A percentile compares a stretch with the other conserved stretches of the same genome.
Conservation (phyloP, 2,888 invertebrate species). For the Orchesellides sinensis region DNA sequence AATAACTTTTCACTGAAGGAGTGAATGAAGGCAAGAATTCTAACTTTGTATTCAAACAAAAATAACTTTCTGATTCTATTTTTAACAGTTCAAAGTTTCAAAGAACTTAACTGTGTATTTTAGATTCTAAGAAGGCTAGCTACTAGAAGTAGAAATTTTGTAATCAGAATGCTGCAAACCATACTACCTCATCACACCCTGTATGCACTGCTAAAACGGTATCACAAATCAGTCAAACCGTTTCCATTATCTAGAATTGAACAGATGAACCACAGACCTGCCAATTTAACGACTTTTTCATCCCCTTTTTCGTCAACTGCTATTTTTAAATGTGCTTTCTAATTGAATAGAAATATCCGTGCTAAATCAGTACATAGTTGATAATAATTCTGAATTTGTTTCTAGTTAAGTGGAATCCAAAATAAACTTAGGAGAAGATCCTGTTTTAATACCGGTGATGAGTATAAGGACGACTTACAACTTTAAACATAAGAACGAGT, state of each 20-base stretch:
- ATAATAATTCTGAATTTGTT: background rate
- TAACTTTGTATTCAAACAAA: slow-evolving; percentile 36
- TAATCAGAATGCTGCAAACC: slow-evolving; percentile 20
- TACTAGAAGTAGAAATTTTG: slow-evolving; percentile 16
- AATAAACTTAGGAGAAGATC: too few relatives aligned
- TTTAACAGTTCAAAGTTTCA: slow-evolving; percentile 54
- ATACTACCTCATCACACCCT: slow-evolving; percentile 34
- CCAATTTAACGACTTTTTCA: slow-evolving; percentile 19
- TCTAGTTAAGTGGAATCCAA: too few relatives aligned
- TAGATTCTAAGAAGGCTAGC: slow-evolving; percentile 3
- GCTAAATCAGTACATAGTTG: too few relatives aligned
- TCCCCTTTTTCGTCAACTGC: slow-evolving; percentile 1
- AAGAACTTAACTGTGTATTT: slow-evolving; percentile 29
- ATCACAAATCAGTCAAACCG: slow-evolving; percentile 44
- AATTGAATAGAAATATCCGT: too few relatives aligned
- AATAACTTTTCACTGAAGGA: slow-evolving; percentile 9
- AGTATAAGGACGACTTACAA: too few relatives aligned
- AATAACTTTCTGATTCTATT: slow-evolving; percentile 51
- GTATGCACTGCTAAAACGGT: slow-evolving; percentile 21
- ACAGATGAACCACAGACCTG: slow-evolving; percentile 41
- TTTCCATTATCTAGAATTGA: slow-evolving; percentile 19
- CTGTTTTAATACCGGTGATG: too few relatives aligned
- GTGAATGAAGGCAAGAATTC: slow-evolving; percentile 47
- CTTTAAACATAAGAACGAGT: too few relatives aligned
- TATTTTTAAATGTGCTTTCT: too few relatives aligned